Evolutionary conservation across 2,888 invertebrate species (phyloP).

Genomic region (Ophion ellenae): DNA sequence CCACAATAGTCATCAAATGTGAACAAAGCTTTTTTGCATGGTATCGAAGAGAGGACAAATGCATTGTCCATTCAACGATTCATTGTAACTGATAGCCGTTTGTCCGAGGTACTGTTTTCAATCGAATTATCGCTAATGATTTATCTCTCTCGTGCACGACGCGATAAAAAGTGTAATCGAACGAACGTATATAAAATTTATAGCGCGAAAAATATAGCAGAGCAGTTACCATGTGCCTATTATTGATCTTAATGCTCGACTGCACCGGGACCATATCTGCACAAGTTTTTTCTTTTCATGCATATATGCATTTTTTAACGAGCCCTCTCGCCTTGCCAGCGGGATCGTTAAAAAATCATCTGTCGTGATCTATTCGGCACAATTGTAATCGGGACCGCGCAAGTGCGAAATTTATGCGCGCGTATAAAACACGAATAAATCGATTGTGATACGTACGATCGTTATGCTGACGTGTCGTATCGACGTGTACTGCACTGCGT

Average conservation of each 20-base stretch:
- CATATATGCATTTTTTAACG: not conserved
- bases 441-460: conserved; percentile 27
- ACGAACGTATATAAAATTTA: conserved; percentile 12
- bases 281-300: not conserved
- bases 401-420: conserved; percentile 11
- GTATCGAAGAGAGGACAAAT: not conserved
- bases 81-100: conserved; percentile 1
- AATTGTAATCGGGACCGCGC: conserved; percentile 9
- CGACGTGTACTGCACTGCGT: not conserved
- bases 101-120: not conserved
- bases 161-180: conserved; percentile 24
- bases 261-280: not conserved
- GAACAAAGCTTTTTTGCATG: too few relatives aligned
- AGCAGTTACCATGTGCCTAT: conserved; percentile 24
- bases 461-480: not conserved
- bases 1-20: not conserved
- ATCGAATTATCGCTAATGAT: conserved; percentile 19
- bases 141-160: conserved; percentile 14
- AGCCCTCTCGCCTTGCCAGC: not conserved
- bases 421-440: conserved; percentile 12
- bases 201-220: not conserved
- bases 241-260: conserved; percentile 17
- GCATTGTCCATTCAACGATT: not conserved
- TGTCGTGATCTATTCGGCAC: conserved; percentile 22
- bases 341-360: conserved; percentile 34